phyloP scores from a whole-genome alignment of 2,888 invertebrate species.

The Oxyteleia sp. region DNA sequence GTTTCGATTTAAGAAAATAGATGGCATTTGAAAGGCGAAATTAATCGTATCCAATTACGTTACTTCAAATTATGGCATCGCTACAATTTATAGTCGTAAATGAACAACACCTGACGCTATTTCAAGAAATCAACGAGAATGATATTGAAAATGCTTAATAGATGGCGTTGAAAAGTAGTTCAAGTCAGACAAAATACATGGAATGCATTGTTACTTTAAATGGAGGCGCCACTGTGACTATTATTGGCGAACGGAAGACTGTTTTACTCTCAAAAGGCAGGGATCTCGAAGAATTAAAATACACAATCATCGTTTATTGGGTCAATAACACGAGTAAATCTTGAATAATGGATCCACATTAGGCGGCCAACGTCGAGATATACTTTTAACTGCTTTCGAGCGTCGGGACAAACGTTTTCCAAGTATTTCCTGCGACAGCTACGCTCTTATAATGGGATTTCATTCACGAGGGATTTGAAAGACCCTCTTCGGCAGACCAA shows the following conservation, averaged over 20 bases:
- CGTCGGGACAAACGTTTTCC: conserved; percentile 36
- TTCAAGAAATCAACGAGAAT: not conserved
- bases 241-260: not conserved
- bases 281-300: conserved; percentile 16
- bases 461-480: conserved; percentile 57
- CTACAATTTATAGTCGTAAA: not conserved
- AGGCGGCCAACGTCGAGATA: not conserved
- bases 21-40: conserved; percentile 18
- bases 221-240: conserved; percentile 1
- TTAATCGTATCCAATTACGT: conserved; percentile 8
- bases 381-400: conserved; percentile 26
- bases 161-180: not conserved
- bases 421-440: conserved; percentile 39
- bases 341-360: conserved; percentile 48
- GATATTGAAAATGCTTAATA: not conserved
- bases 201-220: not conserved
- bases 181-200: not conserved
- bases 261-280: not conserved
- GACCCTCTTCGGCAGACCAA: conserved; percentile 60
- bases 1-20: conserved; percentile 2
- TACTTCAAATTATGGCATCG: not conserved
- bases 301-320: conserved; percentile 29
- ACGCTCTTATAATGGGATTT: conserved; percentile 31
- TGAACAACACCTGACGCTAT: not conserved
- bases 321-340: conserved; percentile 49